phyloP scores from a whole-genome alignment of 2,888 invertebrate genomes.

The Agrenia bidenticulata region DNA sequence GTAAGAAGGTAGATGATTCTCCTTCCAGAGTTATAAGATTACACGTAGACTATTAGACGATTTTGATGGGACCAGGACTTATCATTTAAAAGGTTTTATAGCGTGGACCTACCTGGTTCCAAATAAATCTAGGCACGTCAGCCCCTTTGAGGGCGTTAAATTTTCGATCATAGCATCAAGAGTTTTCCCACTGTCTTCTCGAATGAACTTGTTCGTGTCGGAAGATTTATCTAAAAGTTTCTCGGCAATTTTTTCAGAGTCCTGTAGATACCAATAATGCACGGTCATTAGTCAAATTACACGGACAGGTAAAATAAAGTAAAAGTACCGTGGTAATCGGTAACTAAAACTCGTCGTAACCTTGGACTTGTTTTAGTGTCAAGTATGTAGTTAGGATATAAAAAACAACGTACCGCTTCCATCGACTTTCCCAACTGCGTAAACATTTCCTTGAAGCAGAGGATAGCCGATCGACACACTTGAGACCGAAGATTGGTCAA shows the following conservation, averaged over 20 bases:
- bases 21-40: too few relatives aligned
- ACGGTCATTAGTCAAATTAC: too few relatives aligned
- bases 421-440: slow-evolving; percentile 59
- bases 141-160: slow-evolving; percentile 68
- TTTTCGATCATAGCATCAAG: slow-evolving; percentile 79
- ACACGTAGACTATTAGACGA: too few relatives aligned
- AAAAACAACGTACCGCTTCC: slow-evolving; percentile 61
- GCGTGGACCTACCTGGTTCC: slow-evolving; percentile 63
- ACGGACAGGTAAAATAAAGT: too few relatives aligned
- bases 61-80: too few relatives aligned
- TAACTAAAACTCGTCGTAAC: too few relatives aligned
- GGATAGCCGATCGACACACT: slow-evolving; percentile 85
- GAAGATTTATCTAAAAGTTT: slow-evolving; percentile 83
- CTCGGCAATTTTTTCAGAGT: slow-evolving; percentile 80
- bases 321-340: too few relatives aligned
- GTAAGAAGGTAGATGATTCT: too few relatives aligned
- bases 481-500: slow-evolving; percentile 89
- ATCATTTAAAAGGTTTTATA: too few relatives aligned
- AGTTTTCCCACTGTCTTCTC: slow-evolving; percentile 80
- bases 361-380: too few relatives aligned
- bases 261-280: too few relatives aligned
- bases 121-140: slow-evolving; percentile 67
- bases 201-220: slow-evolving; percentile 89
- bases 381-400: neutral
- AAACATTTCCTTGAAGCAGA: slow-evolving; percentile 78